A percentile compares a stretch with the other conserved stretches of the same genome.
phyloP scores from a whole-genome alignment of 2,797 vertebrate species.

The Notamacropus eugenii region DNA sequence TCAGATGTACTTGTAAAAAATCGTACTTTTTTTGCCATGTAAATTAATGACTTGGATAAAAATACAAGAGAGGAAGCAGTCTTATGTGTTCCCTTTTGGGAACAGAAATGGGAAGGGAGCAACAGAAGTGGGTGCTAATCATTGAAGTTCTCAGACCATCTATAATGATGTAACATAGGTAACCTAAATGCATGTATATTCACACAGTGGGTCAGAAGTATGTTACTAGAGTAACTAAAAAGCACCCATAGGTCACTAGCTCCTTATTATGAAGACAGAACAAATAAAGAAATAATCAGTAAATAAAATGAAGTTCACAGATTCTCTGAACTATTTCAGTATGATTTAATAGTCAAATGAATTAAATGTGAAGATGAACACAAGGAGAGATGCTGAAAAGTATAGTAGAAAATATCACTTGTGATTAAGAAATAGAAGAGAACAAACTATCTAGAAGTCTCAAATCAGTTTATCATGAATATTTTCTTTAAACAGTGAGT shows the following conservation, averaged over 20 bases:
- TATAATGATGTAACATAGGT: background rate
- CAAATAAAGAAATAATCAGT: background rate
- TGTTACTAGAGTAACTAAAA: background rate
- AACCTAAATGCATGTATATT: too few relatives aligned
- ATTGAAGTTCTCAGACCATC: background rate
- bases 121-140: background rate
- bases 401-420: too few relatives aligned
- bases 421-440: too few relatives aligned
- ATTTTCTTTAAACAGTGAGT: too few relatives aligned
- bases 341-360: too few relatives aligned
- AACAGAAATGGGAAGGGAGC: background rate
- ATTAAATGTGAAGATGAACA: too few relatives aligned
- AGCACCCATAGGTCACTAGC: background rate
- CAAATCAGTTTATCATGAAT: too few relatives aligned
- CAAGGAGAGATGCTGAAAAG: too few relatives aligned
- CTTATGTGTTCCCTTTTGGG: background rate
- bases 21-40: background rate
- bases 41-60: background rate
- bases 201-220: background rate
- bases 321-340: too few relatives aligned
- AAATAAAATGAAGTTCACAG: background rate
- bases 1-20: background rate
- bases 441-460: too few relatives aligned
- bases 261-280: background rate
- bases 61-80: background rate